Evolutionary conservation across 2,797 vertebrate species (phyloP).

Genomic region (Zenarchopterus dispar): DNA sequence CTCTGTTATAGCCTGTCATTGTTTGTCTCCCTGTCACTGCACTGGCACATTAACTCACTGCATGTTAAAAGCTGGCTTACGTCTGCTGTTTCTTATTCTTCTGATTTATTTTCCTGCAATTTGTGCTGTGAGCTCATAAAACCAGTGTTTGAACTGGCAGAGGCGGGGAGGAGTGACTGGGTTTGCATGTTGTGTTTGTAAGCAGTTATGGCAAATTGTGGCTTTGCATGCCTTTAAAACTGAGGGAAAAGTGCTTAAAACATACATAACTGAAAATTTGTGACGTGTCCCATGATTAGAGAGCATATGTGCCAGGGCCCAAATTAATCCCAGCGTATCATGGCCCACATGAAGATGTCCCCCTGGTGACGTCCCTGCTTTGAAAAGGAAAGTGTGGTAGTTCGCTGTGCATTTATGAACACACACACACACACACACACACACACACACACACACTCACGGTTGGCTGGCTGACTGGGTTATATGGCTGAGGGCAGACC

Average conservation of each 20-base stretch:
- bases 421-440: too few species aligned
- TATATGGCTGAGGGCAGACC: neutral
- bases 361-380: neutral
- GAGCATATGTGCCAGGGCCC: neutral
- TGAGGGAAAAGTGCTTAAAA: too few species aligned
- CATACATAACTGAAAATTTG: too few species aligned
- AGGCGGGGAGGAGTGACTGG: too few species aligned
- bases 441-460: too few species aligned
- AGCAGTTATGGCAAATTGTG: too few species aligned
- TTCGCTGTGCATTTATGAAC: neutral
- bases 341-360: neutral
- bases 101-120: too few species aligned
- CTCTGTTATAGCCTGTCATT: neutral
- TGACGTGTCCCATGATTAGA: too few species aligned
- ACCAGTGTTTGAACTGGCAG: too few species aligned
- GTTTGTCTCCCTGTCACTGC: conserved; percentile 7
- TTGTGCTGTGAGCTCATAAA: too few species aligned
- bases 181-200: too few species aligned
- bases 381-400: neutral
- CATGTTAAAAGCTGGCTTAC: neutral
- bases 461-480: neutral
- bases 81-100: neutral
- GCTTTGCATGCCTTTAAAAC: too few species aligned
- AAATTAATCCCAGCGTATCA: neutral
- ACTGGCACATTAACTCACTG: neutral